Evolutionary conservation across 2,113 vertebrate species (phyloP).

Genomic region (Podilymbus podiceps): DNA sequence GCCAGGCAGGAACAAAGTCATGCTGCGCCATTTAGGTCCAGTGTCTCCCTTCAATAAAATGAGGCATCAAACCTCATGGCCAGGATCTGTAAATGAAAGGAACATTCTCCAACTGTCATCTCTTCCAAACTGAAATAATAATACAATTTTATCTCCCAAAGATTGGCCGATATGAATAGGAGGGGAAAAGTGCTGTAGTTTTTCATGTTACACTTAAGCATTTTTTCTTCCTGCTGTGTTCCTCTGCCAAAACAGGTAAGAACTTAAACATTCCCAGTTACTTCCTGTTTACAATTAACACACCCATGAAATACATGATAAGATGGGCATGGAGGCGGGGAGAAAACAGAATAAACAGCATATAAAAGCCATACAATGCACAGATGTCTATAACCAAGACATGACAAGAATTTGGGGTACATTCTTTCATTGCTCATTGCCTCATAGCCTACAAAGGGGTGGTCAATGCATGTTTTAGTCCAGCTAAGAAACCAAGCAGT

Average conservation of each 20-base stretch:
- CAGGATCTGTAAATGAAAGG: conserved; percentile 83
- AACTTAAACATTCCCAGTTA: neutral
- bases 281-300: neutral
- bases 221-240: neutral
- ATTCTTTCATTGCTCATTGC: neutral
- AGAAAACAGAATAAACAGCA: neutral
- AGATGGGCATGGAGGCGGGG: neutral
- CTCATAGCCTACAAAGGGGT: neutral
- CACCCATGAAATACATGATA: neutral
- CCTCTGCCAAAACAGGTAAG: neutral
- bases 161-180: neutral
- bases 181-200: neutral
- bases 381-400: neutral
- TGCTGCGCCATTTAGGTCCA: conserved; percentile 99
- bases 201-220: neutral
- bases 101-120: neutral
- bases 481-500: neutral
- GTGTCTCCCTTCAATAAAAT: conserved; percentile 98
- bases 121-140: neutral
- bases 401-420: neutral
- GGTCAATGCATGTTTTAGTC: neutral
- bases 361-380: neutral
- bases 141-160: neutral
- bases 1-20: conserved; percentile 99
- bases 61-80: conserved; percentile 99